phyloP scores from a whole-genome alignment of 2,888 invertebrate species.

The Periphyllus acericola region DNA sequence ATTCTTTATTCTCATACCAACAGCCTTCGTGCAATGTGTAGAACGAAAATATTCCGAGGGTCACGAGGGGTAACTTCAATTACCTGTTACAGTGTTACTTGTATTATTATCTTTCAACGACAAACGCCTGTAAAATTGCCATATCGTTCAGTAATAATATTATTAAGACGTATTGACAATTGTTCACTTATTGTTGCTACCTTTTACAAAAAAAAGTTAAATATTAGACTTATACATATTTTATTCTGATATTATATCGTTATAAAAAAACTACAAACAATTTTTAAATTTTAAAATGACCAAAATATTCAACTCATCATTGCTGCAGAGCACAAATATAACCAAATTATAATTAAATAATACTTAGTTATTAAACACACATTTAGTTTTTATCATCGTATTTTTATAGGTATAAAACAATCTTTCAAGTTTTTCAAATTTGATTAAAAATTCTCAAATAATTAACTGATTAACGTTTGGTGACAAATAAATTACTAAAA shows the following conservation, averaged over 20 bases:
- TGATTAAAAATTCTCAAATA: too few species aligned
- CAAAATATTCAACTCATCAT: background rate
- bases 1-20: background rate
- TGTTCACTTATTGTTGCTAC: too few species aligned
- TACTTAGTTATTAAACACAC: background rate
- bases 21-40: background rate
- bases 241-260: background rate
- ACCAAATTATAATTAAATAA: background rate
- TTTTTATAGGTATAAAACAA: too few species aligned
- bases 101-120: background rate
- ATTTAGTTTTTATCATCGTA: too few species aligned
- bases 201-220: background rate
- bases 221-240: background rate
- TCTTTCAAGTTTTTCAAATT: too few species aligned
- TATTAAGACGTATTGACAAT: too few species aligned
- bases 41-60: background rate
- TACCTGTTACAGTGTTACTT: background rate
- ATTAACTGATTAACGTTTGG: too few species aligned
- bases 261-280: too few species aligned
- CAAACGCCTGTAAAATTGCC: background rate
- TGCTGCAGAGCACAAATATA: background rate
- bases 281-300: background rate
- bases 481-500: too few species aligned
- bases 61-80: conserved; percentile 3
- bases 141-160: background rate